Base-by-base conservation (phyloP, 2,113 vertebrate species). In the Lasiurus cinereus region DNA sequence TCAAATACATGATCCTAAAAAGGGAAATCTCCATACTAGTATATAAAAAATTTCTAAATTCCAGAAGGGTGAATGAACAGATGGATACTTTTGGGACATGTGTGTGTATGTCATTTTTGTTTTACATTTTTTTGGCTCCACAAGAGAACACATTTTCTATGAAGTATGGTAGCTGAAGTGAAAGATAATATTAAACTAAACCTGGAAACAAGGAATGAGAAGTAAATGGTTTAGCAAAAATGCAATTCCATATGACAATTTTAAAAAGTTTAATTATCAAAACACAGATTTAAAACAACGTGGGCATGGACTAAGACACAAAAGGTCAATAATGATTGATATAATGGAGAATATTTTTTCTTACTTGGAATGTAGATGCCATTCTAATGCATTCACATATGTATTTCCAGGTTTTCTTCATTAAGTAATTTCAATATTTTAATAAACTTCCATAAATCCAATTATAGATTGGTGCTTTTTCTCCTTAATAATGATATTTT, bases 141-240 rank as follows among this genome's bases (percentile, higher is more conserved):
- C 76, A 94, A 98, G 88, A 96, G 96, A 98, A 98, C 94, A 97
- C 87, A 94, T 93, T 97, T 98, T 94, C 96, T 97, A 94, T 94
- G 96, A 97, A 98, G 96, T 97, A 96, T 97, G 97, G 95, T 97
- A 96, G 92, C 77, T 97, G 88, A 67, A 96, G 96, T 92, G 93
- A 98, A 93, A 96, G 96, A 97, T 98, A 98, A 95, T 96, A 96
- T 97, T 97, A 93, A 98, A 97, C 96, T 97, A 94, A 98, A 97
- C 96, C 96, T 93, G 85, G 96, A 96, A 97, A 94, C 94, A 97
- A 96, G 94, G 98, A 98, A 97, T 82, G 94, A 98, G 88, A 94
- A 97, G 95, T 96, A 97, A 98, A 96, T 96, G 97, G 84, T 95
- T 94, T 96, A 97, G 96, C 96, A 97, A 98, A 96, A 97, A 83